A percentile compares a stretch with the other conserved stretches of the same genome.
These are phyloP conservation scores for Glyphotaelius pellucidus DNA, from an alignment of 2,888 invertebrate genomes.

Conservation along the genomic window DNA sequence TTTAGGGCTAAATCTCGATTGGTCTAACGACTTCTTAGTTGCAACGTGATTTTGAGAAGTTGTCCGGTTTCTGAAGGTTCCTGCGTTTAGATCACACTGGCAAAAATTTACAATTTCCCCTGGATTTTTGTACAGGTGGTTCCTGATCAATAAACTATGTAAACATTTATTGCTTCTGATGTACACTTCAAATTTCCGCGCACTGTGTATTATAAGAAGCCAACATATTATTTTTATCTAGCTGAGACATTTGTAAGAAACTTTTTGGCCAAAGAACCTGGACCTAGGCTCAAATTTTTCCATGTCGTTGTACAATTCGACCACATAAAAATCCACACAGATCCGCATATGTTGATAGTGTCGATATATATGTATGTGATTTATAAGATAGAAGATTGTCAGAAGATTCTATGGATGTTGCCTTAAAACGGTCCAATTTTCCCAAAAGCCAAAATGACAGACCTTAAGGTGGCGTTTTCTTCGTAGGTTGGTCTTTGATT, in stretches of 20 bases:
- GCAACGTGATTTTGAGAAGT: too few species aligned
- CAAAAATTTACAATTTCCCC: too few species aligned
- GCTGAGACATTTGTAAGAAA: not conserved
- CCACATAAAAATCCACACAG: not conserved
- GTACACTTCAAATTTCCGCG: not conserved
- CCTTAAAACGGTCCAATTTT: not conserved
- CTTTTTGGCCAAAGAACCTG: not conserved
- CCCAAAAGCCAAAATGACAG: not conserved
- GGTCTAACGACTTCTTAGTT: too few species aligned
- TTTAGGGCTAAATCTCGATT: too few species aligned
- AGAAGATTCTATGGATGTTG: not conserved
- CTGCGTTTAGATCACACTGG: too few species aligned
- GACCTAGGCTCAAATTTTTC: not conserved
- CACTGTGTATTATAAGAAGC: not conserved
- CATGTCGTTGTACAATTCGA: not conserved
- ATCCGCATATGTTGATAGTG: not conserved
- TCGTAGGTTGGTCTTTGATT: not conserved
- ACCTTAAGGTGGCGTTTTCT: not conserved
- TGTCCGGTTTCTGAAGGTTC: too few species aligned
- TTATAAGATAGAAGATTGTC: not conserved
- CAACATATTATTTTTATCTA: not conserved
- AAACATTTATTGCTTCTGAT: not conserved
- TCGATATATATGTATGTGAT: not conserved
- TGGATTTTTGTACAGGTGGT: too few species aligned
- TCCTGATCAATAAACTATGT: too few species aligned